Evolutionary conservation across 2,888 invertebrate species (phyloP).

Genomic region (Rhaphigaster nebulosa): DNA sequence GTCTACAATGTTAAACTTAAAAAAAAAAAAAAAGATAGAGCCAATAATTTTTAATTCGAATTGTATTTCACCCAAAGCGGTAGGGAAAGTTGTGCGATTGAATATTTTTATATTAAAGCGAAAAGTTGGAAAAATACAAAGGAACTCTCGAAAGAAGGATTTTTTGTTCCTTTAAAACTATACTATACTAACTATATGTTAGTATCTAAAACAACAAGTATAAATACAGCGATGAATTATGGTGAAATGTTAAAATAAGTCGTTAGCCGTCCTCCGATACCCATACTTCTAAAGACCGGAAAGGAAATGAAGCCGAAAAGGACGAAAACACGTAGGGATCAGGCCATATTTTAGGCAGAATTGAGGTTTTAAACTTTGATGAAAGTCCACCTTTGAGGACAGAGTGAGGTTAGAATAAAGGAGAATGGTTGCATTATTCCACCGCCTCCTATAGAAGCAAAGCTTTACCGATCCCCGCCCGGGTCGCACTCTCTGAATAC

Average conservation of each 20-base stretch:
- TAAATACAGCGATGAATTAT: too few species aligned
- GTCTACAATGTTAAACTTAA: too few species aligned
- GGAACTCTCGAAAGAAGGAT: too few species aligned
- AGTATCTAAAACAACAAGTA: too few species aligned
- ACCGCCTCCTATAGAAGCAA: neutral
- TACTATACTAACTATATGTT: too few species aligned
- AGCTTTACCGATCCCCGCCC: neutral
- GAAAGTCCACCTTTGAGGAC: neutral
- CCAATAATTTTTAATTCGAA: too few species aligned
- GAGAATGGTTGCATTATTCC: neutral
- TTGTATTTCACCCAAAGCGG: too few species aligned
- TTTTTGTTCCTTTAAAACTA: too few species aligned
- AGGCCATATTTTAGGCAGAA: neutral
- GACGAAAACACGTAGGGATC: neutral
- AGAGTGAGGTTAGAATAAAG: neutral
- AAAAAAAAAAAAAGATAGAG: too few species aligned
- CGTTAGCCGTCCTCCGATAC: neutral
- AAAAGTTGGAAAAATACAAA: too few species aligned
- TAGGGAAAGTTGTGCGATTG: too few species aligned
- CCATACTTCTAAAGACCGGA: neutral
- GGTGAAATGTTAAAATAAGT: neutral
- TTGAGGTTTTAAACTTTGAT: neutral
- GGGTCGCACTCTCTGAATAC: neutral
- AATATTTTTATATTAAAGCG: too few species aligned
- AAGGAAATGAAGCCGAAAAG: neutral